Evolutionary conservation across 2,888 invertebrate species (phyloP), one percentile per base, ranked within the genome.

Genomic region (Matsumyia berberina): DNA sequence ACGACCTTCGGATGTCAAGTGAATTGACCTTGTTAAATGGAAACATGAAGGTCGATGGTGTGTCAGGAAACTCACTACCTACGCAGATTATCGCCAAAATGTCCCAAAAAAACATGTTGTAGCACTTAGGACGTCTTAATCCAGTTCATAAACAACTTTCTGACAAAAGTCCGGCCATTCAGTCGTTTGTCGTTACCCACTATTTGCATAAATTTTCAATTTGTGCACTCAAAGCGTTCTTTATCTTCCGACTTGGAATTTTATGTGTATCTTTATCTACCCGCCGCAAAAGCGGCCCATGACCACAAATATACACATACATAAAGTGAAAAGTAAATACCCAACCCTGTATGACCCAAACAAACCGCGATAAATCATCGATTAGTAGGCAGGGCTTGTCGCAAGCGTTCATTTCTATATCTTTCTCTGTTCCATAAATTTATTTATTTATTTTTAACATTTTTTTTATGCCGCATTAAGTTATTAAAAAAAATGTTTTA

Each of bases 331-430:
- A 44, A 67, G 62, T 33, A 74, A 83, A 79, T 58, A 83, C 55
- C 62, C 72, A 72, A 83, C 67, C 78, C 62, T 51, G 35, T 55
- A 57, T 78, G 73, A 79, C 73, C 73, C 69, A 78, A 83, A 58
- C 83, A 74, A 73, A 73, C 74, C 49, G 53, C 37, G 73, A 83
- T 83, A 83, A 83, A 83, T 83, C 83, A 83, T 74, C 79, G 78
- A 83, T 79, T 83, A 79, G 78, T 79, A 78, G 79, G 64, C 83
- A 57, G 49, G 55, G 78, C 46, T 64, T 74, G 82, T 78, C 82
- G 62, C 24, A 7, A 42, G 1, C 57, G 15, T 64, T 17, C 39
- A 31, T 69, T 39, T 39, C 5, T 64, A 46, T 57, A 15, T 69
- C 42, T 70, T 31, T 60, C 17, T 46, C 17, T 35, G 24, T 31